Base-by-base conservation (phyloP, 2,888 invertebrate genomes). In the Parnassius mnemosyne region DNA sequence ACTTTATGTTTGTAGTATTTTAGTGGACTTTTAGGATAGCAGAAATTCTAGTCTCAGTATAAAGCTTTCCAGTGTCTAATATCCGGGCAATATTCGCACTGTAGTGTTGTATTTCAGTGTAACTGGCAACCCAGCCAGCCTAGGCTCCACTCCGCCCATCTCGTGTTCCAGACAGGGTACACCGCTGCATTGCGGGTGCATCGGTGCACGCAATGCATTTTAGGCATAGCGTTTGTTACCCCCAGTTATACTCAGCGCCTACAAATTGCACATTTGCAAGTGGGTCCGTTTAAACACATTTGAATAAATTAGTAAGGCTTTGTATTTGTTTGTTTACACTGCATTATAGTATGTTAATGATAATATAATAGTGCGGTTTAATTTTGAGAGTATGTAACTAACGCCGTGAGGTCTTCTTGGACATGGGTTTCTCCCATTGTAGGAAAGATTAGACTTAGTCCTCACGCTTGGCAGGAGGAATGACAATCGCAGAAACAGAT, bases 151-250 rank as follows among this genome's bases (percentile, higher is more conserved):
- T 54, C 60, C 60, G 53, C 60, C 60, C 55, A 60, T 55, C 50
- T 49, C 55, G 55, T 60, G 60, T 60, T 44, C 55, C 7, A n/a
- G 34, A 12, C 50, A 16, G 50, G 34, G 44, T 25, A 47, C 16
- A 10, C 9, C 49, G 51, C 60, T 55, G 60, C 60, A 60, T 55
- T 60, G 60, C 60, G 53, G 60, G 20, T 54, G 60, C 20, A 9
- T 9, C 53, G 49, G 52, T 61, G 56, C 47, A 63, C 57, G 60
- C 62, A 60, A 53, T 53, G 46, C 53, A 53, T 53, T 53, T 47
- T 13, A n/a, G 41, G 34, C 46, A 47, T 47, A 44, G 12, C 51
- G 34, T 16, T 49, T 10, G 47, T 16, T 25, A 55, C 16, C 9
- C 9, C 50, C 16, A 50, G 10, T 50, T 50, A 50, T 12, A 50